A percentile compares a stretch with the other conserved stretches of the same genome.
Conservation (phyloP, 1,140 invertebrate species). For the Zaprionus inermis region DNA sequence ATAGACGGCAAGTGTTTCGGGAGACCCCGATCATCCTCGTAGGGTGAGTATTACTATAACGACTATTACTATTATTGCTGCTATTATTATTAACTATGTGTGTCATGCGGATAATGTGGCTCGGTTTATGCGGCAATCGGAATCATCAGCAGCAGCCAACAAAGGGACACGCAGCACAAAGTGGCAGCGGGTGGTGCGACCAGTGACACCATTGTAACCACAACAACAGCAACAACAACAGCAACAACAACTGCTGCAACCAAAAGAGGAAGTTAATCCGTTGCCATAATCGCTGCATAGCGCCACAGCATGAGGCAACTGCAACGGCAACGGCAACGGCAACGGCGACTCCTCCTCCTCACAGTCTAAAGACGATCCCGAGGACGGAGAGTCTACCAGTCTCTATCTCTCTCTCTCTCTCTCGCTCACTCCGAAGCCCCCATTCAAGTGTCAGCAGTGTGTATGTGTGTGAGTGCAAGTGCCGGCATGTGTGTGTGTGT, state of each 20-base stretch:
- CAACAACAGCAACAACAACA: slow-evolving; percentile 31
- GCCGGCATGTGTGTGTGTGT: slow-evolving; percentile 41
- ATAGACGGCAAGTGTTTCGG: slow-evolving; percentile 46
- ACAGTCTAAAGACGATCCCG: slow-evolving; percentile 1
- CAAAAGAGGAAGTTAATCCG: slow-evolving; percentile 77
- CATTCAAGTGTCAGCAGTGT: slow-evolving; percentile 76
- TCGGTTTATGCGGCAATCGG: slow-evolving; percentile 39
- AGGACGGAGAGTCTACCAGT: slow-evolving; percentile 1
- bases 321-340: slow-evolving; percentile 16
- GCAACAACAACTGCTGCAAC: slow-evolving; percentile 11
- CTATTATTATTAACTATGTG: slow-evolving; percentile 41
- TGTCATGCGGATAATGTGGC: slow-evolving; percentile 48
- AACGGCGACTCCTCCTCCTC: slow-evolving; percentile 36
- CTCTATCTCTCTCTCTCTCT: neutral
- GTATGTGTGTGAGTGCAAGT: slow-evolving; percentile 13
- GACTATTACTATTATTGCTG: neutral
- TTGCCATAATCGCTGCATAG: slow-evolving; percentile 77
- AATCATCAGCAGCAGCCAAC: slow-evolving; percentile 28
- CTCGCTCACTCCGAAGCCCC: slow-evolving; percentile 36
- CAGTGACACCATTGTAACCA: slow-evolving; percentile 48
- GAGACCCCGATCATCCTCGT: no score
- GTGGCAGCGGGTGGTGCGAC: slow-evolving; percentile 51
- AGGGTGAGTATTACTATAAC: neutral
- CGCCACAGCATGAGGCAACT: slow-evolving; percentile 79
- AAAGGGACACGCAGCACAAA: slow-evolving; percentile 45